These are phyloP conservation scores for Microdon myrmicae DNA, from an alignment of 2,888 invertebrate genomes.

Conservation along the genomic window DNA sequence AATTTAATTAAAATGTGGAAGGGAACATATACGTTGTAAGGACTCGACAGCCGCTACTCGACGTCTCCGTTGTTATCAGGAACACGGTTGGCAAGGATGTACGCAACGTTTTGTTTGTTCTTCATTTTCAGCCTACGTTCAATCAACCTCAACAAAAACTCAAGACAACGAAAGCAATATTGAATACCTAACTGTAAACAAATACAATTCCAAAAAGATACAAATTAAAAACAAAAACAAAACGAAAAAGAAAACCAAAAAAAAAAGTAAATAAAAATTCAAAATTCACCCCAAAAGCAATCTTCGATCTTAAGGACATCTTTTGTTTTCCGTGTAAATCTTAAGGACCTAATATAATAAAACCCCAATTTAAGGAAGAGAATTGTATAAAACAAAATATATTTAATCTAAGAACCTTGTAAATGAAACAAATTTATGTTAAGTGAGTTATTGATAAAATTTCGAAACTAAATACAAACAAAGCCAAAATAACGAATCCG, in stretches of 20 bases:
- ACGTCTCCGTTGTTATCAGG: constrained; percentile 6
- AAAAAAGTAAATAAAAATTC: constrained; percentile 19
- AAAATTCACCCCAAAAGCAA: constrained; percentile 39
- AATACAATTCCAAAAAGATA: not conserved
- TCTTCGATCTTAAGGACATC: constrained; percentile 42
- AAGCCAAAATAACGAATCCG: not conserved
- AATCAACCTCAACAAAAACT: constrained; percentile 55
- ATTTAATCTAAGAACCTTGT: constrained; percentile 4
- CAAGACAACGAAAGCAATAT: constrained; percentile 66
- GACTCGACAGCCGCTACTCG: not conserved
- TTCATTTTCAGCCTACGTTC: constrained; percentile 33
- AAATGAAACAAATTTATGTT: not conserved
- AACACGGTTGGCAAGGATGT: constrained; percentile 37
- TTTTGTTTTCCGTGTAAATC: constrained; percentile 14
- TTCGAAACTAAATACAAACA: not conserved
- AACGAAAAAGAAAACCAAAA: not conserved
- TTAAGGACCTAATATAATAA: constrained; percentile 4
- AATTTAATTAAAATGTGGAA: constrained; percentile 53
- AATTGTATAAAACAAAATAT: not conserved
- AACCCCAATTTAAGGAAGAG: constrained; percentile 7
- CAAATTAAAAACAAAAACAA: not conserved
- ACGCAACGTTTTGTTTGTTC: constrained; percentile 15
- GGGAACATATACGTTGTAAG: constrained; percentile 31
- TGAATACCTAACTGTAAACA: constrained; percentile 62
- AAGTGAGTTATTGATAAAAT: not conserved